Base-by-base conservation (phyloP, 2,888 invertebrate species). In the Maniola hyperantus region DNA sequence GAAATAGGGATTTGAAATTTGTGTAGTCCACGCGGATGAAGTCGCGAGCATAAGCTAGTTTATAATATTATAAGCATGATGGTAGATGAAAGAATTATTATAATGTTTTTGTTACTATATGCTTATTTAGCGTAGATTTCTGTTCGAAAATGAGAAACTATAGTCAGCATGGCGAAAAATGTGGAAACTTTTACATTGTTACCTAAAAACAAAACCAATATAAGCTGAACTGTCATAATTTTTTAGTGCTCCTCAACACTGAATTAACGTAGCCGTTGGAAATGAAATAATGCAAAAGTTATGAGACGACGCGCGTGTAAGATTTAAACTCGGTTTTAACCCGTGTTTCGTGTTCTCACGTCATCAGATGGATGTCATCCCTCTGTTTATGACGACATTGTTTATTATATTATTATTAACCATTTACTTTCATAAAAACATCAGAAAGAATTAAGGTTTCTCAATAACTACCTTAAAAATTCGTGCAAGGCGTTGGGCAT, bases 231-330 rank as follows among this genome's bases (percentile, higher is more conserved):
- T 11, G 48, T 54, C 61, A 39, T 68, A 68, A 66, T 53, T 64
- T 68, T 66, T 66, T 64, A 68, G 46, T 54, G 33, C 58, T 57
- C 20, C 48, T 66, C 51, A 64, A 60, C 42, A 36, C 48, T 7
- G 51, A 44, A 51, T 61, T 51, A 68, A 61, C 33, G 48, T 50
- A 63, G 55, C 53, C 39, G 63, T 54, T 46, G 59, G 54, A 62
- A 62, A 65, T 46, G 65, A 63, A 66, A 66, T 60, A 61, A 66
- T 62, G 66, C 55, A 57, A 5, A 62, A 69, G 54, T 67, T 69
- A 69, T 65, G 62, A 62, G 60, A 46, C 48, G 55, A 63, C 65
- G 36, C 51, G 62, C 50, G n/a, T 55, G 34, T 53, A 26, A 50
- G 33, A 59, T 59, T 69, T 63, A 55, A 67, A 36, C 36, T 57